Evolutionary conservation across 64 coral and sea anemone genomes (phyloP).

Genomic region (Actinia equina): DNA sequence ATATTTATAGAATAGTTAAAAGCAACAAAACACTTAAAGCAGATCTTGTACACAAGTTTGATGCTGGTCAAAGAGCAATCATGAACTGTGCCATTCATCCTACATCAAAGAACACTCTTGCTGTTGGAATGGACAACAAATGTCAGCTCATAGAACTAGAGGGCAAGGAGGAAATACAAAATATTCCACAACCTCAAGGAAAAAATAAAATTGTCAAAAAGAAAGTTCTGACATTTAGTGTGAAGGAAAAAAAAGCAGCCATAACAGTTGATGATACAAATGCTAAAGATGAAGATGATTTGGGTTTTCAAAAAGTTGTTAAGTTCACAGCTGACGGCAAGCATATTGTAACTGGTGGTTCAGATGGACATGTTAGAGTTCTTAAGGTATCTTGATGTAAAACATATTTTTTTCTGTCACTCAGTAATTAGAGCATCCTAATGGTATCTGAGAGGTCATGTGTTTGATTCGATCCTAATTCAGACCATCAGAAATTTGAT

Average conservation of each 20-base stretch:
- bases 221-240: slow-evolving; percentile 29
- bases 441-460: too few relatives aligned
- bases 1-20: slow-evolving; percentile 74
- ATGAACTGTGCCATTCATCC: slow-evolving; percentile 98
- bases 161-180: slow-evolving; percentile 66
- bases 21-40: slow-evolving; percentile 71
- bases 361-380: slow-evolving; percentile 85
- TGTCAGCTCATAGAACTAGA: slow-evolving; percentile 83
- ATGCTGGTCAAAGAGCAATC: slow-evolving; percentile 81
- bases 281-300: slow-evolving; percentile 71
- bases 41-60: slow-evolving; percentile 79
- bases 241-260: slow-evolving; percentile 60
- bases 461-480: too few relatives aligned
- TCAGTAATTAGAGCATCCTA: too few relatives aligned
- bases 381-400: slow-evolving; percentile 60
- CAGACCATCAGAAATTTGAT: too few relatives aligned
- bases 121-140: slow-evolving; percentile 97
- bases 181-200: slow-evolving; percentile 45
- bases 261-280: slow-evolving; percentile 52
- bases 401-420: neutral
- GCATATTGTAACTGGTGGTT: slow-evolving; percentile 88
- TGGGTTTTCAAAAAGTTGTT: slow-evolving; percentile 96
- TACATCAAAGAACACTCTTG: slow-evolving; percentile 48
- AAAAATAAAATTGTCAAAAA: slow-evolving; percentile 54
- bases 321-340: slow-evolving; percentile 84